phyloP scores from a whole-genome alignment of 1,140 invertebrate species.

The Diuraphis noxia region DNA sequence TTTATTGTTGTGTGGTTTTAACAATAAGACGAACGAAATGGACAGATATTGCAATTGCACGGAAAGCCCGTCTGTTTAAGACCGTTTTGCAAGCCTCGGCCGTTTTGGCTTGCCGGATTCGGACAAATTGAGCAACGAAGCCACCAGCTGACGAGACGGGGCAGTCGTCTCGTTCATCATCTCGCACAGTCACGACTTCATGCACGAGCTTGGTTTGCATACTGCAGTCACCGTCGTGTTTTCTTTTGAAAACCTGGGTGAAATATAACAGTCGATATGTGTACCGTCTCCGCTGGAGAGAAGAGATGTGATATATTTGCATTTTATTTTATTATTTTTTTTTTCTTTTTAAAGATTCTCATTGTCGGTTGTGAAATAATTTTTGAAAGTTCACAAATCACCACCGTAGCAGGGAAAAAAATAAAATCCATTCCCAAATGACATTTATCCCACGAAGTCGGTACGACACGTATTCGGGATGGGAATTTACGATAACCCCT shows the following conservation, averaged over 20 bases:
- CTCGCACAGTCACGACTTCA: constrained; percentile 39
- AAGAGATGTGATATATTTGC: neutral
- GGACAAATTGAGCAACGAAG: constrained; percentile 25
- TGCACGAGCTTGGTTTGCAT: constrained; percentile 21
- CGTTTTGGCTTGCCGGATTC: constrained; percentile 21
- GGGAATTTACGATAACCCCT: neutral
- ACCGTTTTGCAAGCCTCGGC: constrained; percentile 15
- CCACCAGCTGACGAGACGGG: neutral
- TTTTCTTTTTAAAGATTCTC: neutral
- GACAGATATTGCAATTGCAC: neutral
- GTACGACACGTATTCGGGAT: constrained; percentile 2
- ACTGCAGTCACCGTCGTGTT: neutral
- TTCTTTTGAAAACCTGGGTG: constrained; percentile 12
- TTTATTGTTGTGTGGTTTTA: neutral
- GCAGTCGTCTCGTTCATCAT: neutral
- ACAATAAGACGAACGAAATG: neutral
- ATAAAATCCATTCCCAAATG: constrained; percentile 10
- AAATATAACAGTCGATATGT: constrained; percentile 41
- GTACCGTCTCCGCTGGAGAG: neutral
- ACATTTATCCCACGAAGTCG: neutral
- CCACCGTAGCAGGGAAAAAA: neutral
- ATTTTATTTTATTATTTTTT: neutral
- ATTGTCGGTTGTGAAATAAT: constrained; percentile 13
- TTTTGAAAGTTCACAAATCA: constrained; percentile 14
- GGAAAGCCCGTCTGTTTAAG: neutral